Evolutionary conservation across 2,888 invertebrate genomes (phyloP), one percentile per base, ranked within the genome.

Genomic region (Tetragonula carbonaria): DNA sequence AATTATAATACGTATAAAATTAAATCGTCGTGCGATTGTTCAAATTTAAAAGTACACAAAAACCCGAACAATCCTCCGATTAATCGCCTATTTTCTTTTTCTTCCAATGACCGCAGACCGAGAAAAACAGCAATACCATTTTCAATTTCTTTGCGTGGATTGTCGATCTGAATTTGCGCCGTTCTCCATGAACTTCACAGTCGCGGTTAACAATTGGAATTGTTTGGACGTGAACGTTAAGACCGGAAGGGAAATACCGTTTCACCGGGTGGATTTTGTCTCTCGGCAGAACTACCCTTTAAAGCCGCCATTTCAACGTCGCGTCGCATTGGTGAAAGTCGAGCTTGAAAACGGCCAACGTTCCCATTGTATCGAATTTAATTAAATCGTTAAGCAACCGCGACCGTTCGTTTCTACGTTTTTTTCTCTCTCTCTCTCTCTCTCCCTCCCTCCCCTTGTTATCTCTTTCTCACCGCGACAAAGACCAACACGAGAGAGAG

Each of bases 371-470:
- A 53, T 74, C 53, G n/a, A 63, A 67, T 78, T 81, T 62, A 62
- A 78, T 81, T 72, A 78, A 78, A 80, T 50, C 23, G 38, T 16
- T 28, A 55, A 28, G 21, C 68, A 33, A 62, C 21, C 28, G 6
- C 57, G 21, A 67, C 21, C 21, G 6, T n/a, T 68, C 16, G 6
- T 21, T 21, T 21, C n/a, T 23, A 13, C 23, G 18, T n/a, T 8
- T 57, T 18, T 18, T 57, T 23, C 23, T 23, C 2, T 28, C 23
- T 28, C 28, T 28, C 28, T 28, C 28, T n/a, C n/a, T n/a, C 28
- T 28, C 28, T 50, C 14, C 3, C 18, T 63, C 21, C 8, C 21
- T 23, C 33, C 0, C 1, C 16, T n/a, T 67, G 16, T 45, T n/a
- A 11, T 50, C 5, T 23, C 1, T 67, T 50, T 53, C 16, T 59